Conservation (phyloP, 2,797 vertebrate species). For the Pteronotus mesoamericanus region DNA sequence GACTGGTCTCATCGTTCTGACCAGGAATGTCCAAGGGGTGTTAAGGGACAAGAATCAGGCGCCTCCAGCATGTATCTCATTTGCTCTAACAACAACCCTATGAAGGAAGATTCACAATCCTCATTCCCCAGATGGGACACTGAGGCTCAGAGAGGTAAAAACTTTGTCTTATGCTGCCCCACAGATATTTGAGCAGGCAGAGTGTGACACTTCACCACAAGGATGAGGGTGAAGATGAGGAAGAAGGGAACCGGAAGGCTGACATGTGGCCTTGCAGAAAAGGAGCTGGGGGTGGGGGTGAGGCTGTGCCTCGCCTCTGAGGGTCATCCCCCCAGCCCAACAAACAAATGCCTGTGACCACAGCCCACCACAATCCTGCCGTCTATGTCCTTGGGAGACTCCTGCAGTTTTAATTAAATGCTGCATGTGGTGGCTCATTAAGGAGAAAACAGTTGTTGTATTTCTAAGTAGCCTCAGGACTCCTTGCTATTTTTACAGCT, state of each 20-base stretch:
- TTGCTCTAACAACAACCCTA: background rate
- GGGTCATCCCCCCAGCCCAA: rapidly evolving
- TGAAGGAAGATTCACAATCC: background rate
- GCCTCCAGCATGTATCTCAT: rapidly evolving
- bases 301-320: rapidly evolving
- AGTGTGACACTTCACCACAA: background rate
- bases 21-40: rapidly evolving
- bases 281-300: no score
- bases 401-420: slow-evolving; percentile 60
- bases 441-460: slow-evolving; percentile 38
- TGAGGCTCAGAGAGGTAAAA: background rate
- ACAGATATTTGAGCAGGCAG: background rate
- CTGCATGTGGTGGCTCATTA: background rate
- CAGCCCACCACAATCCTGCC: rapidly evolving
- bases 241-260: rapidly evolving
- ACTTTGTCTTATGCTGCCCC: no score
- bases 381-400: background rate
- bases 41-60: rapidly evolving
- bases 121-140: background rate
- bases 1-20: background rate
- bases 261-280: rapidly evolving
- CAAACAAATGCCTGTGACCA: background rate
- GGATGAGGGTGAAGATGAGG: rapidly evolving
- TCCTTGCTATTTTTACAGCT: slow-evolving; percentile 52
- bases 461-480: slow-evolving; percentile 60